These are phyloP conservation scores for Pteronotus mesoamericanus DNA, from an alignment of 2,797 vertebrate species.

Conservation along the genomic window DNA sequence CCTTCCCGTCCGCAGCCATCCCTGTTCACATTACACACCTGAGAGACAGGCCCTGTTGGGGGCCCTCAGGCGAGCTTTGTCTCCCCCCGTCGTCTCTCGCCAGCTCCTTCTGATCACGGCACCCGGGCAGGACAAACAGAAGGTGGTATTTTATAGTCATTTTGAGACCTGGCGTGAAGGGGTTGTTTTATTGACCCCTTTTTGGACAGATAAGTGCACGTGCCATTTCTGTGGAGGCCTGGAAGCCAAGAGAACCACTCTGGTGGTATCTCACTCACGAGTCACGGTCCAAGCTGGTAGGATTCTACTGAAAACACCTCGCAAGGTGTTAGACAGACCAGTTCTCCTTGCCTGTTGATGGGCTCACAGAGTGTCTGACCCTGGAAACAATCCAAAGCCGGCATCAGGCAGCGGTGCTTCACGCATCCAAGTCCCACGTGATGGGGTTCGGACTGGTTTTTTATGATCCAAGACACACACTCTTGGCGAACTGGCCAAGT, in stretches of 20 bases:
- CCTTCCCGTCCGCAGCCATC: not conserved
- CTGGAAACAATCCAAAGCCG: not conserved
- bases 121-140: not conserved
- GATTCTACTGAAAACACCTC: not conserved
- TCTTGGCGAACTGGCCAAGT: not conserved
- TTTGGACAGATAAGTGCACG: not conserved
- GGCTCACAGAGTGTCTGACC: not conserved
- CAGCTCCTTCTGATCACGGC: not conserved
- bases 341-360: not conserved
- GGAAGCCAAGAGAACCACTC: not conserved
- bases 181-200: not conserved
- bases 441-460: accelerated
- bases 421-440: accelerated
- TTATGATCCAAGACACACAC: not conserved
- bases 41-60: not conserved
- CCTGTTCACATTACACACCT: not conserved
- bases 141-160: not conserved
- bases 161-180: not conserved
- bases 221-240: not conserved
- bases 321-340: not conserved
- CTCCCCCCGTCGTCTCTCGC: not conserved
- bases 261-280: accelerated
- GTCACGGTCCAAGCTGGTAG: not conserved
- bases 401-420: not conserved
- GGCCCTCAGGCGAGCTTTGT: not conserved